Base-by-base conservation (phyloP, 1,140 invertebrate species). In the Drosophila leontia region DNA sequence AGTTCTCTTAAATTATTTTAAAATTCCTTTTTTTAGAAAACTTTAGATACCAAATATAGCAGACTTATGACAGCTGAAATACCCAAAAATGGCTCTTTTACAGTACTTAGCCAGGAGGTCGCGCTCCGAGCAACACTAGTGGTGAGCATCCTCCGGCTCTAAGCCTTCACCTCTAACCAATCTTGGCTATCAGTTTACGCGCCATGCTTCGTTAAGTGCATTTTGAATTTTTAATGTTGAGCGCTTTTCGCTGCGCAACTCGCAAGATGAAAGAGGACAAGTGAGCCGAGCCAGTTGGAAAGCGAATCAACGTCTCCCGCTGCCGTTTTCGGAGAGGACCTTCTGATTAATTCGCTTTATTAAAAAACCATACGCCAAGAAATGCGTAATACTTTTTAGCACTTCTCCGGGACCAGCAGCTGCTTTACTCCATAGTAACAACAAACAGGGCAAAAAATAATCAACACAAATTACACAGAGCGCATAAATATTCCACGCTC, bases 171-270 rank as follows among this genome's bases (percentile, higher is more conserved):
- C 51, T 26, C 47, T 76, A 41, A 74, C 50, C 58, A 51, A 50
- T 61, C 61, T 74, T 60, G 77, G 80, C 85, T 90, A 88, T 88
- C 85, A 78, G 84, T 90, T 90, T 90, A 88, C 85, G 85, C 85
- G 84, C 80, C 80, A 84, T 88, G 85, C 85, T 84, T 90, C 84
- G 84, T 88, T 88, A 88, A 88, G 84, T 88, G 84, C 84, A 88
- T 90, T 88, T 84, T 88, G 84, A 88, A 88, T 88, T 84, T 88
- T 88, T 88, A 88, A 88, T 88, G 84, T 51, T 81, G 75, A 75
- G 62, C 83, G 57, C 75, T 39, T 53, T 68, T 67, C 39, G 55
- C 39, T 61, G 59, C 32, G 63, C 62, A 50, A 35, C 48, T 71
- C 44, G 55, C 57, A 62, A 44, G 69, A 48, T 55, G 39, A 39